phyloP scores from a whole-genome alignment of 1,140 invertebrate species.

The Penaeus indicus region DNA sequence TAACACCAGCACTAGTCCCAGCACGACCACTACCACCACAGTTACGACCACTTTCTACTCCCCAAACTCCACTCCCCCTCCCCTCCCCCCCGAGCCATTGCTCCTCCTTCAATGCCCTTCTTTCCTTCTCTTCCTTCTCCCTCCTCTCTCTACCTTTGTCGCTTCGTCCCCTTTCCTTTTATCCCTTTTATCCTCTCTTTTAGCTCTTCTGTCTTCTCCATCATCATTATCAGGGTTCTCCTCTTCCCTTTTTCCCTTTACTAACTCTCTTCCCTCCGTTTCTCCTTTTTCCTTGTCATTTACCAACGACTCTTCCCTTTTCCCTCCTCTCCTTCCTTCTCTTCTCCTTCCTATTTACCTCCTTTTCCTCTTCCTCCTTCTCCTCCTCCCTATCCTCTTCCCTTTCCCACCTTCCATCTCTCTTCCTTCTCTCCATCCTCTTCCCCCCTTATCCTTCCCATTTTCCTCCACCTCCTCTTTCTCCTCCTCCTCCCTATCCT shows the following conservation, averaged over 20 bases:
- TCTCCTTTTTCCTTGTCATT: background rate
- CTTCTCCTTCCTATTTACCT: background rate
- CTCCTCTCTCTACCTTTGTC: background rate
- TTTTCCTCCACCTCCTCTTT: background rate
- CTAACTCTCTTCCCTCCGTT: background rate
- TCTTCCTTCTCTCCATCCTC: background rate
- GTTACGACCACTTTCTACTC: no score
- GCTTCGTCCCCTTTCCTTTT: background rate
- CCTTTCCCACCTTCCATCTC: background rate
- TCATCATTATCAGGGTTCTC: background rate
- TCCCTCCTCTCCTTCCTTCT: background rate
- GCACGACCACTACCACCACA: no score
- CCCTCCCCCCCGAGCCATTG: no score
- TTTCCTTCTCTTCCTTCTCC: background rate
- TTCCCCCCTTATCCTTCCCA: background rate
- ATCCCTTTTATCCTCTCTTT: background rate
- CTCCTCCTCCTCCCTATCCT: background rate
- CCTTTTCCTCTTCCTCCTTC: background rate
- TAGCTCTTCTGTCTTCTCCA: background rate
- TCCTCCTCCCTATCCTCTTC: background rate
- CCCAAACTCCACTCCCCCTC: no score
- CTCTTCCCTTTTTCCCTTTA: background rate
- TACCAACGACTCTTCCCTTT: background rate
- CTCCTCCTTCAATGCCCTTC: no score
- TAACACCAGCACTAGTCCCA: no score